Evolutionary conservation across 1,140 invertebrate species (phyloP).

Genomic region (Eupeodes corollae): DNA sequence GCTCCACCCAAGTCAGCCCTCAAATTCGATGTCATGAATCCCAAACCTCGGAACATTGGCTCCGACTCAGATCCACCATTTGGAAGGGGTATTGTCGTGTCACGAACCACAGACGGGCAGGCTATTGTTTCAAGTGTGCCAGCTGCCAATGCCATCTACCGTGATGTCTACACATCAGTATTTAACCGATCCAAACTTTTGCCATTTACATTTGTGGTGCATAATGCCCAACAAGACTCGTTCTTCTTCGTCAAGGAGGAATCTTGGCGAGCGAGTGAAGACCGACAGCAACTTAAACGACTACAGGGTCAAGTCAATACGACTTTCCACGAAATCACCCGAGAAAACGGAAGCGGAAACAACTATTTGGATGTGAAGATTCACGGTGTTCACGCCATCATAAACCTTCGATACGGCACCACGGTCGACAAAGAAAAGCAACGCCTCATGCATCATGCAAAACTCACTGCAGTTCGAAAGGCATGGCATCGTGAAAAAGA

Average conservation of each 20-base stretch:
- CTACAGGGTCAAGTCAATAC: slow-evolving; percentile 85
- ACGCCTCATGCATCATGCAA: slow-evolving; percentile 77
- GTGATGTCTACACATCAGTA: slow-evolving; percentile 87
- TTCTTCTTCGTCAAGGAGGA: slow-evolving; percentile 94
- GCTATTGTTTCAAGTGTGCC: slow-evolving; percentile 78
- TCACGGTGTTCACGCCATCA: slow-evolving; percentile 67
- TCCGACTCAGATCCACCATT: slow-evolving; percentile 75
- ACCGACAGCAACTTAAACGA: slow-evolving; percentile 75
- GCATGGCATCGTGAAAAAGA: slow-evolving; percentile 88
- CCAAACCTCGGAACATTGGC: slow-evolving; percentile 58
- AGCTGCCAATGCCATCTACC: slow-evolving; percentile 74
- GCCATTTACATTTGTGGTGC: slow-evolving; percentile 78
- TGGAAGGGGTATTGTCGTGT: slow-evolving; percentile 81
- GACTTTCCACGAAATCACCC: slow-evolving; percentile 72
- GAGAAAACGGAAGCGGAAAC: slow-evolving; percentile 54
- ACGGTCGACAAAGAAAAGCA: slow-evolving; percentile 78
- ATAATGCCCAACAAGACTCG: slow-evolving; percentile 78
- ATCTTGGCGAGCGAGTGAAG: slow-evolving; percentile 73
- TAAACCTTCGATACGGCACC: slow-evolving; percentile 80
- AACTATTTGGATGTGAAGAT: slow-evolving; percentile 75
- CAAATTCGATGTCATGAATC: slow-evolving; percentile 59
- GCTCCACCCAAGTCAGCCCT: slow-evolving; percentile 60
- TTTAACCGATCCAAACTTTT: slow-evolving; percentile 84
- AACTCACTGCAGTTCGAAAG: slow-evolving; percentile 69
- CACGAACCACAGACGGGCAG: slow-evolving; percentile 61